Percentiles rank a stretch among this genome's conserved stretches.
Evolutionary conservation across 1,140 invertebrate species (phyloP).

Genomic region (Harlomillsia oculata): DNA sequence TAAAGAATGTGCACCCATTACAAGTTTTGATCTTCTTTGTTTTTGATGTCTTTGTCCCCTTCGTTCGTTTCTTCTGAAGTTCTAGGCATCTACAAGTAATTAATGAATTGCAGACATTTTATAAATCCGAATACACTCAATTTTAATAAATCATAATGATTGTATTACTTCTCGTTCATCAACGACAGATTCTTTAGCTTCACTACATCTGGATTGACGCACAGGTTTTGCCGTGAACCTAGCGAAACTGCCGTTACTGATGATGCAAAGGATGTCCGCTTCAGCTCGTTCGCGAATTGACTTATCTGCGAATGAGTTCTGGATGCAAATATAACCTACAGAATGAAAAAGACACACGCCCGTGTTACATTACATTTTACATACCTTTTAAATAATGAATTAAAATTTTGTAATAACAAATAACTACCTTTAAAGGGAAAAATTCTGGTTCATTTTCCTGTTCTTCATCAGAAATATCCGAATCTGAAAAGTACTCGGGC

Average conservation of each 20-base stretch:
- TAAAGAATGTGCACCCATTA: constrained; percentile 57
- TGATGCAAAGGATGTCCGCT: constrained; percentile 65
- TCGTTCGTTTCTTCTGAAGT: constrained; percentile 65
- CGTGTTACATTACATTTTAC: too few relatives aligned
- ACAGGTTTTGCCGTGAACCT: constrained; percentile 85
- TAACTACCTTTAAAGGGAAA: constrained; percentile 14
- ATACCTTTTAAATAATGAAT: too few relatives aligned
- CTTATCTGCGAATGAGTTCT: constrained; percentile 92
- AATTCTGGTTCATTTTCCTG: constrained; percentile 43
- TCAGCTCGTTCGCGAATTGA: constrained; percentile 86
- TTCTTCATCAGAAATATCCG: constrained; percentile 42
- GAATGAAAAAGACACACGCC: constrained; percentile 60
- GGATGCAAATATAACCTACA: constrained; percentile 85
- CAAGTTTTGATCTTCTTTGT: constrained; percentile 45
- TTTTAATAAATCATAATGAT: constrained; percentile 9
- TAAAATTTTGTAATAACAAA: neutral
- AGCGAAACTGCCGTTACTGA: constrained; percentile 67
- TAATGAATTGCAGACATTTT: neutral
- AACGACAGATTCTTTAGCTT: constrained; percentile 64
- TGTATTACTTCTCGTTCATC: constrained; percentile 76
- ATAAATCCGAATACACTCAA: constrained; percentile 8
- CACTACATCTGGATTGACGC: constrained; percentile 74
- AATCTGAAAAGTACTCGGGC: constrained; percentile 44
- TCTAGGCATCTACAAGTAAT: constrained; percentile 67
- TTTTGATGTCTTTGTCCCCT: constrained; percentile 50